Evolutionary conservation across 2,113 vertebrate species (phyloP), one percentile per base, ranked within the genome.

Genomic region (Parus major): DNA sequence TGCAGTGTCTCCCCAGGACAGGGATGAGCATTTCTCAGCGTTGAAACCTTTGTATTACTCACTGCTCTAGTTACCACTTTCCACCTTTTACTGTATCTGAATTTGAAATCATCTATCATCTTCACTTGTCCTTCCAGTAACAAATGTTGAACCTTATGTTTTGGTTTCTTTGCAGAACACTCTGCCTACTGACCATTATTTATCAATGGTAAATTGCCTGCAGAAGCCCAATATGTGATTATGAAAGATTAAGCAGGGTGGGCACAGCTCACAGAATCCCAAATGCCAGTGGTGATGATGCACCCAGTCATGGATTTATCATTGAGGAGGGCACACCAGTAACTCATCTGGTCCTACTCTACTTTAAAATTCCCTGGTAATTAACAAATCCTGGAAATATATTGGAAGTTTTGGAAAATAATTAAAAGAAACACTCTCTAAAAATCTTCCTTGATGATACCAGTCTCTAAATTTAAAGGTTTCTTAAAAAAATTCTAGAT

Each of bases 241-340:
- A 63, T 3, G 95, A 95, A 94, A 97, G 96, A 42, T 84, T 96
- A 93, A 97, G 92, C 90, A 97, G 77, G 94, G 96, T 16, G 87
- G 90, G 72, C 97, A 97, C 15, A 95, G 94, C 89, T 95, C 97
- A 93, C 95, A 96, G 92, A 97, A 97, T 73, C 95, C 63, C 81
- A 92, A 95, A 55, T 69, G 83, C 27, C 46, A 64, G 36, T 96
- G 97, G 56, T 97, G 92, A 15, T 19, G 33, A 73, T 94, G 95
- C 71, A 97, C 69, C 27, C 70, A 66, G 9, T 85, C 57, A 82
- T 28, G 23, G 64, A 68, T 94, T 97, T 92, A 65, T 52, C 60
- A 76, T 3, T 5, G 5, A 50, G 69, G 18, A 35, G 15, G 78
- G 22, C 52, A 75, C 35, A 79, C 69, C 39, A 35, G n/a, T 91